Base-by-base conservation (phyloP, 2,113 vertebrate species). In the Dipodomys ordii region DNA sequence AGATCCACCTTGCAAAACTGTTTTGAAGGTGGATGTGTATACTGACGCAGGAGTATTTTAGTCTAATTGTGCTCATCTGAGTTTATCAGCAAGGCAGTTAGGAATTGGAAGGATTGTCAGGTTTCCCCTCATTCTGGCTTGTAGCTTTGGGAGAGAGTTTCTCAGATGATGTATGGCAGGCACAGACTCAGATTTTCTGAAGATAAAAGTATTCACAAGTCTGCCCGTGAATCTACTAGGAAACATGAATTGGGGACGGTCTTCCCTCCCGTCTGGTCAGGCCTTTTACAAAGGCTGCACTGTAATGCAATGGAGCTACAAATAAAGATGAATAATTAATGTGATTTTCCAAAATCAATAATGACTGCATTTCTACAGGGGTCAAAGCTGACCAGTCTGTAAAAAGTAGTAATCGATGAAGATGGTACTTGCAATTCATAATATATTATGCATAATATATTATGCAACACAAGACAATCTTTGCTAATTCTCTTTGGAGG, bases 91-190 rank as follows among this genome's bases (percentile, higher is more conserved):
- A 35, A 46, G 53, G 6, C 32, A 3, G 2, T 20, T 46, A 30
- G 30, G 68, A 72, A 10, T 0, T 0, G 0, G 32, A 44, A 22
- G 35, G 1, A 35, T 0, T 1, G 13, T 6, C 46, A 28, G 60
- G 44, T 2, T 12, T 22, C 1, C 7, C 2, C 19, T 28, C 60
- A 20, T 9, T n/a, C n/a, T 4, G 10, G 11, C 27, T 2, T 4
- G 20, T 19, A 46, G 27, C 25, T 28, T 62, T 20, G 2, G 3
- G 6, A 30, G 15, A 0, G 8, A 18, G 62, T 9, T 11, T 74
- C 23, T 81, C 49, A n/a, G 6, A n/a, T 1, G 32, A 3, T 3
- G 2, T 16, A 9, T 6, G 3, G 22, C 0, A 23, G 60, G 27
- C 30, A 27, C 62, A 18, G 90, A 1, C 46, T 65, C 23, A 64